These are phyloP conservation scores for Pygoscelis adeliae DNA, from an alignment of 2,113 vertebrate genomes.

Conservation along the genomic window DNA sequence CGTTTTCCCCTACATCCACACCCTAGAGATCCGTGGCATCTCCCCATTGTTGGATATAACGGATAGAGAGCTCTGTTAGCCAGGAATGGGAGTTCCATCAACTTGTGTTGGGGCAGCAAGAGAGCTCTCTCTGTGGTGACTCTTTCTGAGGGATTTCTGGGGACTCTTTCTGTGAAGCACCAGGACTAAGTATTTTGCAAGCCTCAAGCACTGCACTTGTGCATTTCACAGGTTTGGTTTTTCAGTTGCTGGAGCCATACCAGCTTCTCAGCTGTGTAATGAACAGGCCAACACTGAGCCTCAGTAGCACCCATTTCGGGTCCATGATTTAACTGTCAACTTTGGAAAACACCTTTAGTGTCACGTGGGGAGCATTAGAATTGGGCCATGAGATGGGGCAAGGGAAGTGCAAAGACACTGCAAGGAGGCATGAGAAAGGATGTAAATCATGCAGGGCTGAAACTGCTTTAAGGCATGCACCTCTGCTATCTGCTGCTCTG, in stretches of 20 bases:
- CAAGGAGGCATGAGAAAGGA: background rate
- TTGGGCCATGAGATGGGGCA: background rate
- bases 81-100: background rate
- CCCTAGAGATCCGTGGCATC: accelerated
- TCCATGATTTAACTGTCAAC: background rate
- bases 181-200: background rate
- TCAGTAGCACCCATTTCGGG: background rate
- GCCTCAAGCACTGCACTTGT: background rate
- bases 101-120: background rate
- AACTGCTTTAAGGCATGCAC: background rate
- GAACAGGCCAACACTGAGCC: background rate
- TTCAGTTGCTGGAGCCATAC: background rate
- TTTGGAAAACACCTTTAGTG: background rate
- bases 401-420: background rate
- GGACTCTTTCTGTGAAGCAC: background rate
- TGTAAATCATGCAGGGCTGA: background rate
- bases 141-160: background rate
- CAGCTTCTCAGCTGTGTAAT: background rate
- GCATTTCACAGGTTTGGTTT: background rate
- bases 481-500: background rate
- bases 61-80: background rate
- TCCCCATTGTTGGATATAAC: accelerated
- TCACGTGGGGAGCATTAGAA: background rate
- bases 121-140: background rate
- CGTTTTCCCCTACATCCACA: too few relatives aligned